These are phyloP conservation scores for Parasteatoda tepidariorum DNA, from an alignment of 1,140 invertebrate species.

Conservation along the genomic window DNA sequence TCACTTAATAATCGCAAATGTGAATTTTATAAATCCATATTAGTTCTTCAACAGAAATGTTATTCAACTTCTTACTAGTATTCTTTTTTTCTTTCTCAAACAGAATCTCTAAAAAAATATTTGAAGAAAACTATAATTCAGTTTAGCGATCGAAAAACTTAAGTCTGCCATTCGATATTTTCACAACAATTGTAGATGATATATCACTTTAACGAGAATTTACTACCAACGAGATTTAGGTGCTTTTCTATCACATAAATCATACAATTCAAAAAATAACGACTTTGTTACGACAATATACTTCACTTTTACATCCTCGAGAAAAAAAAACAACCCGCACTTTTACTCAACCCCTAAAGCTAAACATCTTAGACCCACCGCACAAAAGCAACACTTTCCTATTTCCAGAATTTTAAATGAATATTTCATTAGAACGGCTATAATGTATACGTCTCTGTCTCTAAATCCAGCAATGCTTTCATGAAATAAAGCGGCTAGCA, in stretches of 20 bases:
- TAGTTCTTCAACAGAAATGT: no score
- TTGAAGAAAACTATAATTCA: no score
- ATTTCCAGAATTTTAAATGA: slow-evolving; percentile 1
- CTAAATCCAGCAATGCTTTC: not conserved
- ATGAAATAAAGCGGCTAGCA: not conserved
- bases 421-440: slow-evolving; percentile 2
- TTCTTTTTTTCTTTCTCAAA: no score
- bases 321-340: not conserved
- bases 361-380: not conserved
- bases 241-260: not conserved
- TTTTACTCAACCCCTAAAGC: not conserved
- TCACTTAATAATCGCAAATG: no score
- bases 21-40: no score
- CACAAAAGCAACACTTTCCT: not conserved
- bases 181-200: no score
- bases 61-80: no score
- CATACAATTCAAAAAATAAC: not conserved
- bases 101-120: no score
- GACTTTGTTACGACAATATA: not conserved
- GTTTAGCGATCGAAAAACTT: no score
- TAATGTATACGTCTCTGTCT: not conserved
- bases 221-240: not conserved
- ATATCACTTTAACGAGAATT: no score
- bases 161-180: no score
- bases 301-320: not conserved